phyloP scores from a whole-genome alignment of 2,797 vertebrate genomes.

The Sylvilagus floridanus region DNA sequence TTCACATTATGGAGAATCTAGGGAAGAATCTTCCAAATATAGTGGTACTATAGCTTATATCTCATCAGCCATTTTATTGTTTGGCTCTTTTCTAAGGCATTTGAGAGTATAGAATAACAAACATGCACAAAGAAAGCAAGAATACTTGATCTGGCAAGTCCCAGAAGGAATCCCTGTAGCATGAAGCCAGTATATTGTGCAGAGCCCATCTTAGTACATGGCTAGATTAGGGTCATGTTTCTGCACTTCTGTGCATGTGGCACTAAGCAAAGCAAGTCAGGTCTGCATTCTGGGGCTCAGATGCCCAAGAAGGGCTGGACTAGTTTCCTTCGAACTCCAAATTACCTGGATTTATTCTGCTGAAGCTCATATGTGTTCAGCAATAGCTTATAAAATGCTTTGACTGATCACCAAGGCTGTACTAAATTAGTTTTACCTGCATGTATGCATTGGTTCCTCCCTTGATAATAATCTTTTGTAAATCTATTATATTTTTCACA shows the following conservation, averaged over 20 bases:
- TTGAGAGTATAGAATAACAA: neutral
- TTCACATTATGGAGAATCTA: constrained; percentile 23
- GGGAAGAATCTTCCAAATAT: constrained; percentile 33
- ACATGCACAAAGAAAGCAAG: neutral
- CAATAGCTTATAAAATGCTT: neutral
- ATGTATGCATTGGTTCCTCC: constrained; percentile 45
- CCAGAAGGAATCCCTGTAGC: neutral
- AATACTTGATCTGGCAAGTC: neutral
- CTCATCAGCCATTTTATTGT: neutral
- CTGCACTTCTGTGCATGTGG: neutral
- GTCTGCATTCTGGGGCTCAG: neutral
- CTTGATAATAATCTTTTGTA: constrained; percentile 57
- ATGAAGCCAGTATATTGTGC: neutral
- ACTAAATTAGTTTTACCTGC: constrained; percentile 66
- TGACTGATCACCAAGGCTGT: constrained; percentile 27
- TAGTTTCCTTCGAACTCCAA: neutral
- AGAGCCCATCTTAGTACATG: neutral
- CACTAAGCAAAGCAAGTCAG: neutral
- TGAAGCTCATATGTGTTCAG: neutral
- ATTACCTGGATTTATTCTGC: neutral
- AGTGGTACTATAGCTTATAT: neutral
- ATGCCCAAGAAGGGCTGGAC: neutral
- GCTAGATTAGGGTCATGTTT: neutral
- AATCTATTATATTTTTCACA: constrained; percentile 57
- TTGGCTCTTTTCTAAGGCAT: constrained; percentile 4